These are phyloP conservation scores for Euphydryas editha DNA, from an alignment of 2,888 invertebrate species.

Conservation along the genomic window DNA sequence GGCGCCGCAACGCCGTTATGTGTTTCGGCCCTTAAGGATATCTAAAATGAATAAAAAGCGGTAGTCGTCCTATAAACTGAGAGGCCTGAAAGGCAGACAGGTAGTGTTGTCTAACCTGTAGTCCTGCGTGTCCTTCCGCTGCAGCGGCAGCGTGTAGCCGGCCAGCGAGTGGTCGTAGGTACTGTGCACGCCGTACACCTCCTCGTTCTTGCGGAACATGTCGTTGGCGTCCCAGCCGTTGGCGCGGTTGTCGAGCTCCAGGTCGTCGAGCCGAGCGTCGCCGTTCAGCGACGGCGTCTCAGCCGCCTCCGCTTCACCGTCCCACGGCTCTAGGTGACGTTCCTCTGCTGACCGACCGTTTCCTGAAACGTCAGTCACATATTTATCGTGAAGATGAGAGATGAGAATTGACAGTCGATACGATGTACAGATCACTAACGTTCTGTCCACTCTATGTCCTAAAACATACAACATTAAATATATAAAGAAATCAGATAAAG, in stretches of 20 bases:
- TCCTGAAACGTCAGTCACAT: conserved; percentile 51
- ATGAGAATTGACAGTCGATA: too few relatives aligned
- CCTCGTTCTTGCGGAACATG: conserved; percentile 97
- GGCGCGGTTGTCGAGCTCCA: conserved; percentile 88
- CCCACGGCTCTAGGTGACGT: conserved; percentile 96
- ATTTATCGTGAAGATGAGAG: too few relatives aligned
- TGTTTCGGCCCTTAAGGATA: too few relatives aligned
- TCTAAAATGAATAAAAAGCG: too few relatives aligned
- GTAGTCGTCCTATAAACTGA: too few relatives aligned
- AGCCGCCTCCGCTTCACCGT: conserved; percentile 82
- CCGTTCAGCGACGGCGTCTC: conserved; percentile 83
- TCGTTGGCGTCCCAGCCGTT: conserved; percentile 99
- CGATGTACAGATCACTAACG: too few relatives aligned
- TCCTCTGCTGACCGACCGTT: conserved; percentile 82
- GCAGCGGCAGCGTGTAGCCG: conserved; percentile 95
- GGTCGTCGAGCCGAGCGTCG: conserved; percentile 85
- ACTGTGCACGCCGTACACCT: conserved; percentile 94
- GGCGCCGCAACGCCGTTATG: too few relatives aligned
- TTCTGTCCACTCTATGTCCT: too few relatives aligned
- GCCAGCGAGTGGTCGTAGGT: conserved; percentile 95
- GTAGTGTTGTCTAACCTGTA: conserved; percentile 88
- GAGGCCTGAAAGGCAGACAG: too few relatives aligned
- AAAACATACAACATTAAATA: too few relatives aligned
- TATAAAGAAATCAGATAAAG: too few relatives aligned
- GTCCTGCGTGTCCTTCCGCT: conserved; percentile 93